Percentiles rank a stretch among this genome's conserved stretches.
Evolutionary conservation across 2,888 invertebrate species (phyloP).

Genomic region (Colletes collaris): DNA sequence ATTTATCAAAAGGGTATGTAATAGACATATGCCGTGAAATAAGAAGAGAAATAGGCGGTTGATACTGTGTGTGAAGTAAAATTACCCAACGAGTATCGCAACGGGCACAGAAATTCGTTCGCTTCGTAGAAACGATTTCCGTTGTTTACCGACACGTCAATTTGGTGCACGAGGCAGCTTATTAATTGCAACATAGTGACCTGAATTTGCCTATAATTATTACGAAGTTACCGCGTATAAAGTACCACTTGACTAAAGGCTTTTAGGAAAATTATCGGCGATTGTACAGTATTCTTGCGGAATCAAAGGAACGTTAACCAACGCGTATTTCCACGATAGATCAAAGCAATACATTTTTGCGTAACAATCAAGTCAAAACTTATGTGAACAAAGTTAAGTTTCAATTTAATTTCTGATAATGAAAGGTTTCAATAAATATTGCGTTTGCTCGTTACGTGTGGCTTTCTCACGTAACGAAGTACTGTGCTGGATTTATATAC

Average conservation of each 20-base stretch:
- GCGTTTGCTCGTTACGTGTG: too few species aligned
- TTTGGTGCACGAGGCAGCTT: slow-evolving; percentile 42
- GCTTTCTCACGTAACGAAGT: too few species aligned
- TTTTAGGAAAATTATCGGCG: slow-evolving; percentile 44
- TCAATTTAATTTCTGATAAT: not conserved
- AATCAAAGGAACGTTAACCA: not conserved
- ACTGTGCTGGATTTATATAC: too few species aligned
- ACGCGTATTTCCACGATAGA: not conserved
- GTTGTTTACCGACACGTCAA: slow-evolving; percentile 36
- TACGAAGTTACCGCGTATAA: slow-evolving; percentile 32
- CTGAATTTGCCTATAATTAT: slow-evolving; percentile 52
- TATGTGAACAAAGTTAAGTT: not conserved
- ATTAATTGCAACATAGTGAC: slow-evolving; percentile 44
- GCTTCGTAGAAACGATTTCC: slow-evolving; percentile 24
- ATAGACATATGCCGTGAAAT: too few species aligned
- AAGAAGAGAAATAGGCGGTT: not conserved
- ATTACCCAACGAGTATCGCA: not conserved
- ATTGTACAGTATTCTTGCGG: slow-evolving; percentile 41
- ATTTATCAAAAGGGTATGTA: too few species aligned
- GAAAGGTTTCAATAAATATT: too few species aligned
- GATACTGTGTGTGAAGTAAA: not conserved
- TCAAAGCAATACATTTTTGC: slow-evolving; percentile 7
- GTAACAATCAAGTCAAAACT: not conserved
- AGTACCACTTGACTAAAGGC: slow-evolving; percentile 21
- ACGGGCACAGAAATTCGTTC: slow-evolving; percentile 12